These are phyloP conservation scores for Uropsilus gracilis DNA, from an alignment of 2,113 vertebrate genomes.

Conservation along the genomic window DNA sequence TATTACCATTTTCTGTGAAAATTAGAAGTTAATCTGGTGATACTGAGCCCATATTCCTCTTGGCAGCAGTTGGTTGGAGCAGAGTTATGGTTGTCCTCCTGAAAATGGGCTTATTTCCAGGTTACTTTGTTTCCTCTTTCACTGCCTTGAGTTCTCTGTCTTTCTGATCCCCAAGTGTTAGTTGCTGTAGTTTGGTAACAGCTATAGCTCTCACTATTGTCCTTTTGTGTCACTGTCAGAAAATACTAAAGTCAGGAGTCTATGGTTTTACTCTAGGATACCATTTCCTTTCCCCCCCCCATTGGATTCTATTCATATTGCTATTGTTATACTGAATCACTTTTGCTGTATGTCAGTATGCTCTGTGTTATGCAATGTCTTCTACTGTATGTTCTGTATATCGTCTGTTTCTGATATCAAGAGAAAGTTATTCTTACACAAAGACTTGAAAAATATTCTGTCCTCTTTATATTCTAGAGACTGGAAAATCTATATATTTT, in stretches of 20 bases:
- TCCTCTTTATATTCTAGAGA: no score
- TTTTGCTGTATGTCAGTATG: no score
- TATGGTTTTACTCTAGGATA: neutral
- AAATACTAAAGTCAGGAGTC: neutral
- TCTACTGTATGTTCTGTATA: no score
- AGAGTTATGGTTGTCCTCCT: no score
- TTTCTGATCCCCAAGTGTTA: neutral
- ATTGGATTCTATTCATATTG: no score
- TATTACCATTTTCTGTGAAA: slow-evolving; percentile 31
- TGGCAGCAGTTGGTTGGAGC: neutral
- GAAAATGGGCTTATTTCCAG: neutral
- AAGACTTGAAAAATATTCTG: no score
- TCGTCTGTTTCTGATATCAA: no score
- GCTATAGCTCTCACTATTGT: neutral
- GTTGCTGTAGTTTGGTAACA: neutral
- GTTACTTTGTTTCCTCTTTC: neutral
- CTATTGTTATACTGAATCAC: no score
- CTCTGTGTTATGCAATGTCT: no score
- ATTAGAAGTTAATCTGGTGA: neutral
- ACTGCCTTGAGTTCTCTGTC: neutral
- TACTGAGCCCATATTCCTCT: neutral
- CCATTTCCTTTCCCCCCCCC: neutral
- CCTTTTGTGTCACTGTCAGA: neutral
- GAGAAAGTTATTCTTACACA: no score
- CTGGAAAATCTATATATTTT: no score